phyloP scores from a whole-genome alignment of 1,140 invertebrate genomes.

The Plutomurus gul region DNA sequence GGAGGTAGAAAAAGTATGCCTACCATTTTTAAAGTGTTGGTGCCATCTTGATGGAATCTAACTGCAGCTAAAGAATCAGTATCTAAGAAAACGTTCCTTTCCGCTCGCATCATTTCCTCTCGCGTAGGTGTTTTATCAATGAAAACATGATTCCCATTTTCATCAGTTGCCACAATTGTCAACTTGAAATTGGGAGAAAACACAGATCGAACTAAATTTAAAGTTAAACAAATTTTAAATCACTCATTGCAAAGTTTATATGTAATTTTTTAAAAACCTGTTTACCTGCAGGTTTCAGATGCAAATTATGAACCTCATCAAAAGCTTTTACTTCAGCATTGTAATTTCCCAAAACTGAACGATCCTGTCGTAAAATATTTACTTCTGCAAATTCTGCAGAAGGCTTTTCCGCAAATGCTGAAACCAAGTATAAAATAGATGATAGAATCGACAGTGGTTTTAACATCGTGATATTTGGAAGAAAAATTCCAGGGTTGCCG shows the following conservation, averaged over 20 bases:
- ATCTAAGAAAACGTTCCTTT: conserved; percentile 8
- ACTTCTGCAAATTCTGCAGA: not conserved
- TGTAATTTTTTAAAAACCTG: not conserved
- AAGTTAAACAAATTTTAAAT: not conserved
- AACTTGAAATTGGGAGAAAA: conserved; percentile 8
- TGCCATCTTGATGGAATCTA: not conserved
- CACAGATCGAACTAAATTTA: not conserved
- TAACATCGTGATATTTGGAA: not conserved
- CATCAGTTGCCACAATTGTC: not conserved
- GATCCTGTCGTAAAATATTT: not conserved
- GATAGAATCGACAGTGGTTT: not conserved
- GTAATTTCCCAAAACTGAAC: not conserved
- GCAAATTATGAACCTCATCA: not conserved
- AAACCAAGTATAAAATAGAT: not conserved
- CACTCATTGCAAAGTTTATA: not conserved
- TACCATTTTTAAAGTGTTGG: not conserved
- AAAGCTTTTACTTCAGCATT: not conserved
- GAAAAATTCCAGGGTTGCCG: too few relatives aligned
- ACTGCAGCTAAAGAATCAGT: not conserved
- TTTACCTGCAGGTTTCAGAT: not conserved
- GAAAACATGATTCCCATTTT: conserved; percentile 22
- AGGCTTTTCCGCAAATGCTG: not conserved
- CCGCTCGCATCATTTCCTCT: not conserved
- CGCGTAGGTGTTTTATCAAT: not conserved
- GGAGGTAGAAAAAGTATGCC: not conserved